phyloP scores from a whole-genome alignment of 2,888 invertebrate species.

The Tetramorium bicarinatum region DNA sequence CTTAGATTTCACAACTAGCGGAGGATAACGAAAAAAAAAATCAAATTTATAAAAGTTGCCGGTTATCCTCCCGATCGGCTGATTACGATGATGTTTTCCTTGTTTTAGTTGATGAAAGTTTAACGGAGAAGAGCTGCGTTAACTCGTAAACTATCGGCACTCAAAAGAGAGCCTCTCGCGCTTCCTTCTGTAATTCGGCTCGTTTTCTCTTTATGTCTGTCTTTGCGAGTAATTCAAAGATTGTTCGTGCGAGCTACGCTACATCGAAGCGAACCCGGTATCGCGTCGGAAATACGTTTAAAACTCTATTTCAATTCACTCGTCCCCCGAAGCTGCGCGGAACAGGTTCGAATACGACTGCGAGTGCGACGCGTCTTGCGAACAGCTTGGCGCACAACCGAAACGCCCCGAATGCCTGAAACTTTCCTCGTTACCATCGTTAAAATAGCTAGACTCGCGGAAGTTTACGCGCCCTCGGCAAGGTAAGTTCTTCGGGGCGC shows the following conservation, averaged over 20 bases:
- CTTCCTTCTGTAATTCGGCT: not conserved
- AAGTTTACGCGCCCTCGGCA: slow-evolving; percentile 51
- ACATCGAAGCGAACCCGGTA: not conserved
- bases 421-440: slow-evolving; percentile 56
- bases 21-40: not conserved
- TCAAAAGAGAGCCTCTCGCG: not conserved
- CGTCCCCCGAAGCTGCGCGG: not conserved
- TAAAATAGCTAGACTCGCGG: slow-evolving; percentile 52
- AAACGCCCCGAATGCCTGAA: slow-evolving; percentile 40
- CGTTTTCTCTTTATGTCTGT: not conserved
- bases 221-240: not conserved
- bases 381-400: slow-evolving; percentile 22
- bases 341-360: slow-evolving; percentile 35
- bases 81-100: not conserved
- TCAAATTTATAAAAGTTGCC: not conserved
- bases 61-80: not conserved
- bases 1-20: not conserved
- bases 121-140: not conserved
- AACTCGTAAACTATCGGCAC: not conserved
- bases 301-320: slow-evolving; percentile 36
- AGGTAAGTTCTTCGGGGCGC: slow-evolving; percentile 53
- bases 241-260: not conserved
- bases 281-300: slow-evolving; percentile 11
- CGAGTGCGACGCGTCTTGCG: slow-evolving; percentile 2
- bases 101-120: not conserved